Conservation (phyloP, 2,888 invertebrate genomes). For the Drosophila barbarae region DNA sequence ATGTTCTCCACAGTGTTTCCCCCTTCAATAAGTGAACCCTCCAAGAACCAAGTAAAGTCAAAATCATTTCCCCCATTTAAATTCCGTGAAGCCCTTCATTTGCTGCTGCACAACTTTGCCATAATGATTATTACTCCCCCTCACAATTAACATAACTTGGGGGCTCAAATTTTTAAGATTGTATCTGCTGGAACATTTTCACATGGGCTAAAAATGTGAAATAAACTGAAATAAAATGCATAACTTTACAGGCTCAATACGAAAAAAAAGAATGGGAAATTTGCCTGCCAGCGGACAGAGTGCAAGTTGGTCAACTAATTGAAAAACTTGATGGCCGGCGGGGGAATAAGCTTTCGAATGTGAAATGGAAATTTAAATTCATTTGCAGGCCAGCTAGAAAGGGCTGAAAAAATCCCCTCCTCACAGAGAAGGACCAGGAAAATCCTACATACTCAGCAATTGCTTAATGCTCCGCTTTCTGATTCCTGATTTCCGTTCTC, state of each 20-base stretch:
- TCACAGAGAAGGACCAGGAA: neutral
- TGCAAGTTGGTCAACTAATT: conserved; percentile 57
- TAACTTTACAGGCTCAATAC: conserved; percentile 23
- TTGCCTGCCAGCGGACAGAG: conserved; percentile 34
- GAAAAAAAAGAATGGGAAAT: conserved; percentile 15
- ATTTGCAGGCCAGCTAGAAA: conserved; percentile 47
- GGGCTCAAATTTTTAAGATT: conserved; percentile 13
- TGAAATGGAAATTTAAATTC: conserved; percentile 54
- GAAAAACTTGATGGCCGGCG: conserved; percentile 50
- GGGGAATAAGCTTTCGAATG: conserved; percentile 11
- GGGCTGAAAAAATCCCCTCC: neutral
- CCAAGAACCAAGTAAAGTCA: neutral
- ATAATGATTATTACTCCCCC: conserved; percentile 16
- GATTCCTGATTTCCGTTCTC: conserved; percentile 6
- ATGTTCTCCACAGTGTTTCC: neutral
- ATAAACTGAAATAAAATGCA: conserved; percentile 29
- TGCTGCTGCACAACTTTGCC: neutral
- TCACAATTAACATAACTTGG: conserved; percentile 27
- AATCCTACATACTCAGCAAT: conserved; percentile 55
- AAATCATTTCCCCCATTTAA: conserved; percentile 3
- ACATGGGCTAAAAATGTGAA: conserved; percentile 14
- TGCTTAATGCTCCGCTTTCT: conserved; percentile 32
- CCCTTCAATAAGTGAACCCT: neutral
- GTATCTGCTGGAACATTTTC: conserved; percentile 13
- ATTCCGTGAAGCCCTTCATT: conserved; percentile 5